Evolutionary conservation across 2,113 vertebrate species (phyloP).

Genomic region (Chitala chitala): DNA sequence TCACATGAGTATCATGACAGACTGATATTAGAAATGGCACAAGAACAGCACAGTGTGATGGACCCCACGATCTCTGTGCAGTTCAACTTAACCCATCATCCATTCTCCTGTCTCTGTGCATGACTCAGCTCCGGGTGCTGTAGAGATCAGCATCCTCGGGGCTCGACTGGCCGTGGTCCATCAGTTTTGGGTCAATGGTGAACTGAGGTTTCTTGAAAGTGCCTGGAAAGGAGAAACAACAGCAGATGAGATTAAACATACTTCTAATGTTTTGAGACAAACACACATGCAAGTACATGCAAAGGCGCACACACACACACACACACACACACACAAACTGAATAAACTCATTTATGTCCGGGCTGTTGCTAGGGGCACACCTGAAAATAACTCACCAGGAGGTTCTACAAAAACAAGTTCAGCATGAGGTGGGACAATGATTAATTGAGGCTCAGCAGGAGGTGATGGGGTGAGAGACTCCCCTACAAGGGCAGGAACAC

Average conservation of each 20-base stretch:
- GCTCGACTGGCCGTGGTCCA: conserved; percentile 79
- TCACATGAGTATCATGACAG: too few relatives aligned
- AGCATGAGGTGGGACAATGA: neutral
- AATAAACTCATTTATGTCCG: too few relatives aligned
- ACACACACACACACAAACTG: too few relatives aligned
- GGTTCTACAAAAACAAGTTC: neutral
- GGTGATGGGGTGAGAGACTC: conserved; percentile 17
- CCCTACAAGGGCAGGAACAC: too few relatives aligned
- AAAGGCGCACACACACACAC: too few relatives aligned
- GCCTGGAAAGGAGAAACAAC: conserved; percentile 47
- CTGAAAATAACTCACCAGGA: too few relatives aligned
- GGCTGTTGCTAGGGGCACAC: neutral
- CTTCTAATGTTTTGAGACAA: neutral
- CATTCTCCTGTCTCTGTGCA: too few relatives aligned
- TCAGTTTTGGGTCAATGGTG: conserved; percentile 64
- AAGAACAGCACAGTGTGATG: too few relatives aligned
- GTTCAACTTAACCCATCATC: too few relatives aligned
- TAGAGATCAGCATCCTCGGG: conserved; percentile 85
- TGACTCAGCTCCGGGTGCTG: conserved; percentile 80
- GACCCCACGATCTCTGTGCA: too few relatives aligned
- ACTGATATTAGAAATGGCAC: too few relatives aligned
- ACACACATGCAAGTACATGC: neutral
- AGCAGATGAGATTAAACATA: neutral
- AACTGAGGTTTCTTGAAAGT: conserved; percentile 53
- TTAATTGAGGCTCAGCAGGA: neutral